Base-by-base conservation (phyloP, 2,797 vertebrate genomes). In the Sebastes trivittatus region DNA sequence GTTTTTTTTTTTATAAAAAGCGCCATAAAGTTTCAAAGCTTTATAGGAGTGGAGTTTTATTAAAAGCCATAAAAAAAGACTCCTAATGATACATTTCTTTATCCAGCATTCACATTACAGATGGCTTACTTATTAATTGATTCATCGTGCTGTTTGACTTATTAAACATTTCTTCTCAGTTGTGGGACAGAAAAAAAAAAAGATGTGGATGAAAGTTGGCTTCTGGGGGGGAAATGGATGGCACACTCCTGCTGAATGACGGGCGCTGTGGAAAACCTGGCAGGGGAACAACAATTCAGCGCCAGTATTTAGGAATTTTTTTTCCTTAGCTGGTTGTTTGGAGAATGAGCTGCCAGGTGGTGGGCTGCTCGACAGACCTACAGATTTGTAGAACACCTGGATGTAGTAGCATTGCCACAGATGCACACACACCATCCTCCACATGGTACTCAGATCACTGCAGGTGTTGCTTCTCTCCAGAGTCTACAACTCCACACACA, bases 111-210 rank as follows among this genome's bases (percentile, higher is more conserved):
- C 72, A 30, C 74, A 82, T 88, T 83, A 77, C 79, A 80, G 72
- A 92, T 84, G 84, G 63, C 77, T 88, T 78, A 80, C 84, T 90
- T 93, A 88, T 92, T 90, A 88, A 92, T 86, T 88, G 81, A 91
- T 92, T 89, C 87, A 88, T 88, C 52, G 32, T 89, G 85, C 78
- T 63, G 66, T 83, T 88, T 83, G 46, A 88, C 69, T 85, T 87
- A 81, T 85, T 88, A 84, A 85, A 87, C 32, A 29, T 82, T 80
- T 87, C 74, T 77, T 42, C 59, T 88, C 56, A 68, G 84, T 72
- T 61, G 60, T 66, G 67, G 67, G 62, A 85, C 52, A 77, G 38
- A 82, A 76, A 64, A 52, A 75, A 77, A 77, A n/a, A 29, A 32
- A 22, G 64, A 13, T 20, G 55, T 61, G 78, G 76, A 58, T 76